Percentiles rank a stretch among this genome's conserved stretches.
phyloP scores from a whole-genome alignment of 2,888 invertebrate species.

The Parthenolecanium corni region DNA sequence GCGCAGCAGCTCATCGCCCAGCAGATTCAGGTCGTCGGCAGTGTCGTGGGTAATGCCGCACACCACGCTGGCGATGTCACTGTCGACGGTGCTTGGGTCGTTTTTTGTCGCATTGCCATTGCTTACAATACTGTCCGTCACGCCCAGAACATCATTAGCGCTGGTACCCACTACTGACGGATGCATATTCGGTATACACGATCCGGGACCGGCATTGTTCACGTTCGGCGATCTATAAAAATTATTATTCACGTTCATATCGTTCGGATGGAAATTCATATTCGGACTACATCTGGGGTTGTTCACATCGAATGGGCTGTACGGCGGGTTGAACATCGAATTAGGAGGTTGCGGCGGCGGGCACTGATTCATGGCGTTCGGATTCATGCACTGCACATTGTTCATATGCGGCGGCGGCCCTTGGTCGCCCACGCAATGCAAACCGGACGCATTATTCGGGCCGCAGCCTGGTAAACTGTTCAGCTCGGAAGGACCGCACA shows the following conservation, averaged over 20 bases:
- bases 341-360: background rate
- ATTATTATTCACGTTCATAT: constrained; percentile 4
- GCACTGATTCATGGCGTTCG: constrained; percentile 14
- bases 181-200: constrained; percentile 19
- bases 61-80: constrained; percentile 5
- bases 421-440: constrained; percentile 6
- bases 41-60: constrained; percentile 7
- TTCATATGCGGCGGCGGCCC: background rate
- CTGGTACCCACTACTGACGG: constrained; percentile 7
- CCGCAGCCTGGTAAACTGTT: constrained; percentile 3
- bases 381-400: constrained; percentile 3
- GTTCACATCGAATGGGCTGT: constrained; percentile 3
- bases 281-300: constrained; percentile 7
- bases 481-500: constrained; percentile 11
- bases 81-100: constrained; percentile 7
- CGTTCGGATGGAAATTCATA: background rate
- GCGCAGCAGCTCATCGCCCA: constrained; percentile 2
- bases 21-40: constrained; percentile 6
- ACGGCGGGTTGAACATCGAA: constrained; percentile 18
- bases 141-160: constrained; percentile 33
- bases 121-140: constrained; percentile 37
- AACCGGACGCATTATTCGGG: background rate
- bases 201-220: background rate
- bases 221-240: constrained; percentile 3
- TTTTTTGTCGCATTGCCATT: background rate